Evolutionary conservation across 2,797 vertebrate genomes (phyloP).

Genomic region (Hyperoplus lanceolatus): DNA sequence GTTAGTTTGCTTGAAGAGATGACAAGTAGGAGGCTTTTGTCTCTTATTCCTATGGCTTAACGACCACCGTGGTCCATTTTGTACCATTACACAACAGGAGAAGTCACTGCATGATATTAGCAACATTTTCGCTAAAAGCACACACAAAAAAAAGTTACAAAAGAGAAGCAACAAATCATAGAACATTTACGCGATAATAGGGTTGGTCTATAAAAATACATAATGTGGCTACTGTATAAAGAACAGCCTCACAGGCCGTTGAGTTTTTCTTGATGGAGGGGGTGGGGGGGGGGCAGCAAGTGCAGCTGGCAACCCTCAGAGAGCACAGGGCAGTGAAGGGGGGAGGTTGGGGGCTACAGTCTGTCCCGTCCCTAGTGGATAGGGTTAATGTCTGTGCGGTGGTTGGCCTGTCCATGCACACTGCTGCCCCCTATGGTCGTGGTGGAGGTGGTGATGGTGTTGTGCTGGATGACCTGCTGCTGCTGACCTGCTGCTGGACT

Average conservation of each 20-base stretch:
- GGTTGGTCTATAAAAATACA: constrained; percentile 85
- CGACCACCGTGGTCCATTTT: constrained; percentile 68
- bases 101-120: constrained; percentile 84
- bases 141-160: constrained; percentile 76
- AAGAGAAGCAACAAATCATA: constrained; percentile 81
- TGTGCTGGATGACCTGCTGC: constrained; percentile 99
- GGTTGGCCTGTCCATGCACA: constrained; percentile 93
- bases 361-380: constrained; percentile 91
- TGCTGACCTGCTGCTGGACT: constrained; percentile 94
- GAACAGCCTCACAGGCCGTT: constrained; percentile 88
- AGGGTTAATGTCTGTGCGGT: constrained; percentile 98
- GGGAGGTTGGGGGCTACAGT: constrained; percentile 40
- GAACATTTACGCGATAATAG: constrained; percentile 72
- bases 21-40: constrained; percentile 47
- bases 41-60: constrained; percentile 47
- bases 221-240: constrained; percentile 82
- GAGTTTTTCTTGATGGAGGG: constrained; percentile 82
- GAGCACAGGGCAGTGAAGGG: constrained; percentile 40
- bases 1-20: constrained; percentile 52
- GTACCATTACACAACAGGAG: constrained; percentile 90
- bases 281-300: constrained; percentile 40
- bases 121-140: constrained; percentile 83
- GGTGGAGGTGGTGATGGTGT: constrained; percentile 98
- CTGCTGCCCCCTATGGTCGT: constrained; percentile 91
- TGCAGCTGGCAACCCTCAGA: constrained; percentile 65